Base-by-base conservation (phyloP, 1,140 invertebrate genomes). In the Mercenaria mercenaria region DNA sequence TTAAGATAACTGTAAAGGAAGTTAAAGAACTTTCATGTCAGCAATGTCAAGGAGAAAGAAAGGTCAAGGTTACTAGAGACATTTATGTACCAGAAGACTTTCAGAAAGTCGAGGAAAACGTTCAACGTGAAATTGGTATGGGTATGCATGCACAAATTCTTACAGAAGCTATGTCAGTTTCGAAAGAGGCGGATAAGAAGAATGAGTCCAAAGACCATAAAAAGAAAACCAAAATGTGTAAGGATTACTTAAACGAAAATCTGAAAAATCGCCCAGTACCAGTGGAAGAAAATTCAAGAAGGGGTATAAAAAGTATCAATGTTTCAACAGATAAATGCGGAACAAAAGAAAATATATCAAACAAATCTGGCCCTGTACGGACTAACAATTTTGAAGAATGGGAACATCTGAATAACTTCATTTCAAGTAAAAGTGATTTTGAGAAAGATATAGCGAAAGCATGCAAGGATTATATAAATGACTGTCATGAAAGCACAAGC, bases 81-180 rank as follows among this genome's bases (percentile, higher is more conserved):
- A 29, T 67, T 3, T 76, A 76, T 47, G 39, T 76, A 8, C 39
- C 72, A 41, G 72, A 76, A 43, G 72, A 76, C 29, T 50, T 76
- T 76, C 72, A 76, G 39, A 56, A 15, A 47, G 15, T 8, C 6
- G 43, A 15, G 6, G n/a, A n/a, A n/a, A n/a, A n/a, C n/a, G n/a
- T n/a, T n/a, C n/a, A n/a, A n/a, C 6, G 43, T 6, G 15, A 6
- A 6, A 47, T 15, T 8, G 15, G 43, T 8, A 8, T 8, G 6
- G 6, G 15, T 47, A 47, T 6, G 6, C 43, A 47, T 15, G 6
- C 6, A 15, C 43, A 47, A 47, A 8, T 47, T 8, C 43, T 8
- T 15, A 47, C 43, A 47, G n/a, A n/a, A n/a, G 43, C 43, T 47
- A 47, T 47, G 43, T n/a, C n/a, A n/a, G n/a, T n/a, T 50, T 10